Base-by-base conservation (phyloP, 2,113 vertebrate species). In the Calonectris borealis region DNA sequence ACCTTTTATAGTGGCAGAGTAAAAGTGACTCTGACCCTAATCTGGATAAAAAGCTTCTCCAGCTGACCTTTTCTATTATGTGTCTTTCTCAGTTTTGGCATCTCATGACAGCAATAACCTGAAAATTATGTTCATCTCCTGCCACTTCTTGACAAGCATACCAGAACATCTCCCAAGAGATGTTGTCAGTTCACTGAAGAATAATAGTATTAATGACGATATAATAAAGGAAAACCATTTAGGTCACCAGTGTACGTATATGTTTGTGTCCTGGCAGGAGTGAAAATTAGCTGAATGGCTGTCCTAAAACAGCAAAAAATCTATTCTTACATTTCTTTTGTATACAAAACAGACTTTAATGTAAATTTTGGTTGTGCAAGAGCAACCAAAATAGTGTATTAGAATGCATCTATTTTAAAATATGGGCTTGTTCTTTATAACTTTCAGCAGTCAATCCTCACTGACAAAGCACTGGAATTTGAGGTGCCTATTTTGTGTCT, bases 111-210 rank as follows among this genome's bases (percentile, higher is more conserved):
- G 61, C 69, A 94, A 91, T 87, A 94, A 76, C 9, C 31, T 61
- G 83, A 88, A 92, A 94, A 94, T 89, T 92, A 76, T 51, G 64
- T 86, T 94, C 27, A 66, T 75, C 32, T 93, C 60, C 36, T 90
- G 42, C 11, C 64, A 68, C 14, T 86, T 86, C 83, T 93, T 75
- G 76, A 81, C 88, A 90, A 54, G 40, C 20, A 46, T 26, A 55
- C 88, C 73, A 57, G 26, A 93, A 75, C 16, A 73, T 60, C 51
- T 92, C 94, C 51, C 76, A 83, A n/a, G 79, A 86, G 78, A 77
- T n/a, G 2, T 42, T 60, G 54, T 70, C 81, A 73, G 42, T 81
- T 91, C 54, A 64, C 52, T 62, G 46, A 70, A 73, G 64, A 95
- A 83, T 83, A 96, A 88, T 36, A 84, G 32, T 52, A 81, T n/a